A percentile compares a stretch with the other conserved stretches of the same genome.
Conservation (phyloP, 2,113 vertebrate genomes). For the Pyxicephalus adspersus region DNA sequence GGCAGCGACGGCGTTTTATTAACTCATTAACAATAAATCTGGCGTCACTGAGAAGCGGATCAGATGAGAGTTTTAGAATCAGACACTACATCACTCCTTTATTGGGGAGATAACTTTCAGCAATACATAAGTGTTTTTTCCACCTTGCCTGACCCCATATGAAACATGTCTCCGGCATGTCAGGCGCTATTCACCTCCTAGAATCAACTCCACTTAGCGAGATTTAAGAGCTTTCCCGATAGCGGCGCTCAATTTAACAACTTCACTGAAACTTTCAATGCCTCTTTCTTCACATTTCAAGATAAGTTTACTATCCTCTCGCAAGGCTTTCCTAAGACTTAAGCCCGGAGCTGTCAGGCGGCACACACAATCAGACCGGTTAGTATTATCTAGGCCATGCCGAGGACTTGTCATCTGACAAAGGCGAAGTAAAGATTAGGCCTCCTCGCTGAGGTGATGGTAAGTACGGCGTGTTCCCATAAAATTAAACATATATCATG, state of each 20-base stretch:
- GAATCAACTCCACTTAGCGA: slow-evolving; percentile 46
- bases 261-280: slow-evolving; percentile 40
- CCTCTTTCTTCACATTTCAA: neutral
- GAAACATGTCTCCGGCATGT: slow-evolving; percentile 12
- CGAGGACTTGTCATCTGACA: neutral
- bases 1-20: slow-evolving; percentile 47
- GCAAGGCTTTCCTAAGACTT: neutral
- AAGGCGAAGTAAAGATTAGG: neutral
- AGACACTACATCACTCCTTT: slow-evolving; percentile 54
- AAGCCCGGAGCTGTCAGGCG: neutral
- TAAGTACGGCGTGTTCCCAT: neutral
- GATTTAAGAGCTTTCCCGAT: slow-evolving; percentile 42
- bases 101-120: slow-evolving; percentile 52
- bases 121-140: slow-evolving; percentile 49
- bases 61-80: slow-evolving; percentile 31
- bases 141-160: slow-evolving; percentile 51
- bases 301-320: slow-evolving; percentile 28
- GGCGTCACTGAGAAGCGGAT: slow-evolving; percentile 16
- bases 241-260: slow-evolving; percentile 33
- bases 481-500: neutral
- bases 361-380: neutral
- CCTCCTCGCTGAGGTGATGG: neutral
- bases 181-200: slow-evolving; percentile 30
- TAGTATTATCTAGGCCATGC: neutral
- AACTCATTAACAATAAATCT: slow-evolving; percentile 55